Conservation (phyloP, 2,113 vertebrate genomes). For the Hippocampus zosterae region DNA sequence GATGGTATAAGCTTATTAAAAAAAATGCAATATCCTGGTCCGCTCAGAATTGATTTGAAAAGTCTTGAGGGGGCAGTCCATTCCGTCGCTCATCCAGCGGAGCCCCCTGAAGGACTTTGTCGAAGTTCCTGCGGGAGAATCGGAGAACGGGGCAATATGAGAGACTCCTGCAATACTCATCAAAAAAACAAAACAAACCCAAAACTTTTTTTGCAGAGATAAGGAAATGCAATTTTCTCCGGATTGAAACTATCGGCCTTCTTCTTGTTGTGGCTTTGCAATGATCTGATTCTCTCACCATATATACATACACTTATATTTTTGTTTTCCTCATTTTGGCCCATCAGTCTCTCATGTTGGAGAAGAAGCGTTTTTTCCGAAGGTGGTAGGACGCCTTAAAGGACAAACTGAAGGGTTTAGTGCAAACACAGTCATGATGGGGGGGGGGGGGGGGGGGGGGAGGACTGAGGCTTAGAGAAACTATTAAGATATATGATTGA, state of each 20-base stretch:
- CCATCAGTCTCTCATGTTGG: no score
- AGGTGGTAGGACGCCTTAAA: no score
- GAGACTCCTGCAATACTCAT: neutral
- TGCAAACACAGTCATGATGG: no score
- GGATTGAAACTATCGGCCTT: neutral
- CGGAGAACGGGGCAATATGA: slow-evolving; percentile 11
- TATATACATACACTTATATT: no score
- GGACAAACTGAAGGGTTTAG: no score
- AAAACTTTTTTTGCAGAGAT: neutral
- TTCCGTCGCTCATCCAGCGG: slow-evolving; percentile 35
- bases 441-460: no score
- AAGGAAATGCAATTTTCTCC: neutral
- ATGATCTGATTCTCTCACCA: neutral
- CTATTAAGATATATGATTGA: no score
- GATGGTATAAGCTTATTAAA: neutral
- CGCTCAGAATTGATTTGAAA: neutral
- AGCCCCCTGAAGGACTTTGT: slow-evolving; percentile 18
- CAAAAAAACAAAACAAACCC: neutral
- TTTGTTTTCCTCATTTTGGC: no score
- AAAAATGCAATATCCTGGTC: neutral
- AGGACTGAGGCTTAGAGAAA: no score
- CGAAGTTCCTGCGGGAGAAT: slow-evolving; percentile 21
- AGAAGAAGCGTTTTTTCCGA: no score
- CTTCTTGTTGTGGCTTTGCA: neutral
- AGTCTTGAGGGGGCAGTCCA: neutral